Conservation (phyloP, 1,140 invertebrate genomes). For the Thrips palmi region DNA sequence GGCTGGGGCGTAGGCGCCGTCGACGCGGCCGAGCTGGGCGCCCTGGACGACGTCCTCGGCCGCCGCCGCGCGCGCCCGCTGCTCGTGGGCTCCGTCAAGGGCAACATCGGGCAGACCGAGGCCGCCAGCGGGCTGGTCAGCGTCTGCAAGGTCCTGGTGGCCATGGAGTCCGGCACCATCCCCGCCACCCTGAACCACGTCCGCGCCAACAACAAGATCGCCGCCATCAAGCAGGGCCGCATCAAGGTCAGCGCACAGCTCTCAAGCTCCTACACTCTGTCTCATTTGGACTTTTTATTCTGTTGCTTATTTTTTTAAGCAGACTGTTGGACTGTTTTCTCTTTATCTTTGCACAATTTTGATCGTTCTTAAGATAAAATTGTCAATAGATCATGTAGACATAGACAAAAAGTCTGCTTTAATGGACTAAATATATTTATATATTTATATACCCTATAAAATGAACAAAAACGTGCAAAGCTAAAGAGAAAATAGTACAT, state of each 20-base stretch:
- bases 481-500: no score
- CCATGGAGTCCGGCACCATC: constrained; percentile 15
- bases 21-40: constrained; percentile 41
- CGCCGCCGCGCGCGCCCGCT: constrained; percentile 31
- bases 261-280: no score
- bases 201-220: constrained; percentile 27
- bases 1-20: no score
- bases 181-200: constrained; percentile 18
- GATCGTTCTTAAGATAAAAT: no score
- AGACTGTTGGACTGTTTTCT: background rate
- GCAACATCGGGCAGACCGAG: constrained; percentile 58
- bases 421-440: no score
- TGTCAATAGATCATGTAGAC: no score
- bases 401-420: no score
- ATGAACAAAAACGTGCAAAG: no score
- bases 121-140: constrained; percentile 39
- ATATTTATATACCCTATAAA: no score
- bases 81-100: constrained; percentile 50
- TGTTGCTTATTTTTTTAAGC: background rate
- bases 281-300: constrained; percentile 1
- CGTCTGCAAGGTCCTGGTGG: constrained; percentile 30
- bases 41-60: constrained; percentile 39
- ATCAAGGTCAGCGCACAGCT: constrained; percentile 16
- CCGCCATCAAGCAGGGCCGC: constrained; percentile 29
- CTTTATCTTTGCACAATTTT: no score